A percentile compares a stretch with the other conserved stretches of the same genome.
Evolutionary conservation across 2,113 vertebrate genomes (phyloP).

Genomic region (Notechis scutatus): DNA sequence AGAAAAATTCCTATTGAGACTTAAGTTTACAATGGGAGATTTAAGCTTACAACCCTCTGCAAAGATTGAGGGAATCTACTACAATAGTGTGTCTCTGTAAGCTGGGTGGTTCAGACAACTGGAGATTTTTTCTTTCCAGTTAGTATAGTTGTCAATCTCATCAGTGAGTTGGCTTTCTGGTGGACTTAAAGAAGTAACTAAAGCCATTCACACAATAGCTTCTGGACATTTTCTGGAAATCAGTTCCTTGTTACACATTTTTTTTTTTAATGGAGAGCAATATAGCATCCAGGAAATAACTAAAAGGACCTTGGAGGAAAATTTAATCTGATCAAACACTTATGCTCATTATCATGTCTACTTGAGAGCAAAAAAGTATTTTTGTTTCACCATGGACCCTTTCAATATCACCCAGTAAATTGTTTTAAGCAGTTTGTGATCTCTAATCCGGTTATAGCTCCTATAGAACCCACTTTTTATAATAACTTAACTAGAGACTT

Average conservation of each 20-base stretch:
- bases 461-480: neutral
- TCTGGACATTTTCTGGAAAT: neutral
- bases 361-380: neutral
- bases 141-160: neutral
- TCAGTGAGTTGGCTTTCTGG: neutral
- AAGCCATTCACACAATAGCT: neutral
- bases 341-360: neutral
- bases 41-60: neutral
- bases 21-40: neutral
- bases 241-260: neutral
- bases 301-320: neutral
- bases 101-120: neutral
- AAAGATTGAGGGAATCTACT: neutral
- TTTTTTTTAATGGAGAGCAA: neutral
- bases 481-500: neutral
- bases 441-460: neutral
- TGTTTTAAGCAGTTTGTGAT: neutral
- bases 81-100: neutral
- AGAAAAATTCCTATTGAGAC: neutral
- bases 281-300: neutral
- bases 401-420: neutral
- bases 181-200: neutral
- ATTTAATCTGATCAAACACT: neutral
- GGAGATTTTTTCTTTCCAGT: neutral
- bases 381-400: neutral